Percentiles rank a stretch among this genome's conserved stretches.
phyloP scores from a whole-genome alignment of 2,797 vertebrate genomes.

The Enteromius argenteus region DNA sequence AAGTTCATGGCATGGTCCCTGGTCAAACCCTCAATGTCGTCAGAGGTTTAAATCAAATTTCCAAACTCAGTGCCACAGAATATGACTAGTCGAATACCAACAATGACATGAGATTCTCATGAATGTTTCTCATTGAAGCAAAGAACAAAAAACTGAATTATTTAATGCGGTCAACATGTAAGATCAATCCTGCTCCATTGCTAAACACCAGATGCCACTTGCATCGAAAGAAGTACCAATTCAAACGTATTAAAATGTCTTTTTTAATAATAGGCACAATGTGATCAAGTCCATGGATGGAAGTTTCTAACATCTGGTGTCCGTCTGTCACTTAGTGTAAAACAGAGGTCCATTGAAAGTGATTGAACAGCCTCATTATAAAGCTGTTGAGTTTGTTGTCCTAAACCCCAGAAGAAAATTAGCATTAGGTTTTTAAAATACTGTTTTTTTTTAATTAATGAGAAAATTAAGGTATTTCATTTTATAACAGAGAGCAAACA shows the following conservation, averaged over 20 bases:
- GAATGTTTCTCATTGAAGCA: conserved; percentile 57
- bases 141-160: conserved; percentile 22
- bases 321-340: conserved; percentile 17
- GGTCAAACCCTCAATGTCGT: background rate
- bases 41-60: conserved; percentile 28
- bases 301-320: conserved; percentile 28
- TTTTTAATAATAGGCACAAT: conserved; percentile 5
- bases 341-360: conserved; percentile 2
- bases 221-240: conserved; percentile 5
- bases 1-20: background rate
- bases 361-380: background rate
- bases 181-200: background rate
- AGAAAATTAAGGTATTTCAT: background rate
- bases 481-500: background rate
- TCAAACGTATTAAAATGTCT: background rate
- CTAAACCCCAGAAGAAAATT: background rate
- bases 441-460: background rate
- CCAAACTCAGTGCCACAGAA: conserved; percentile 8
- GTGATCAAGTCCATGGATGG: background rate
- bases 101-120: conserved; percentile 56
- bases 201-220: conserved; percentile 8
- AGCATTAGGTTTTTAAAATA: background rate
- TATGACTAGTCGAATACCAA: conserved; percentile 11
- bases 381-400: background rate
- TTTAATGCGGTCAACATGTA: conserved; percentile 8